A percentile compares a stretch with the other conserved stretches of the same genome.
Evolutionary conservation across 2,888 invertebrate genomes (phyloP).

Genomic region (Plebejus melissa): DNA sequence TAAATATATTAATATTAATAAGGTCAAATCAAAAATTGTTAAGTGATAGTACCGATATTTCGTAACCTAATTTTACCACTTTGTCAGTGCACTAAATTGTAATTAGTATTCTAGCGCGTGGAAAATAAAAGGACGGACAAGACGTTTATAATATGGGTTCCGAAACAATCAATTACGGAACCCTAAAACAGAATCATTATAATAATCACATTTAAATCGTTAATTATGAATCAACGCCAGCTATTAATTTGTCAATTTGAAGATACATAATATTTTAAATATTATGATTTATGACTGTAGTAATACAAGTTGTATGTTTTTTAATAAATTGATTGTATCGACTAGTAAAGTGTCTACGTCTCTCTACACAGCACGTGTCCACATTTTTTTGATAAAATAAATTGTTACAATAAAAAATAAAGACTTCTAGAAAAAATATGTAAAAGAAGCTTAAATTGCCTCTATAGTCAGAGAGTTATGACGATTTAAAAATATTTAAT

Average conservation of each 20-base stretch:
- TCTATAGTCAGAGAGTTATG: too few relatives aligned
- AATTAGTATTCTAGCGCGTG: too few relatives aligned
- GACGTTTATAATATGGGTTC: not conserved
- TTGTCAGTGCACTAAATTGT: too few relatives aligned
- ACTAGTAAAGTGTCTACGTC: not conserved
- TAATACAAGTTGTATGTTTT: not conserved
- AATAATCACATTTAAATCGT: not conserved
- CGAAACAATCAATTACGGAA: not conserved
- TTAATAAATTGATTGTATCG: not conserved
- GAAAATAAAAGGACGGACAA: not conserved
- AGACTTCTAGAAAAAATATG: not conserved
- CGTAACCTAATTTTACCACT: too few relatives aligned
- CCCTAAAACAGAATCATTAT: not conserved
- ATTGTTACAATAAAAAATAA: not conserved
- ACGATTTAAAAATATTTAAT: not conserved
- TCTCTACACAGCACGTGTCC: not conserved
- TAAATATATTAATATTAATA: too few relatives aligned
- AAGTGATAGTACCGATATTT: too few relatives aligned
- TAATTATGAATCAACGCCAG: not conserved
- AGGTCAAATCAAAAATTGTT: too few relatives aligned
- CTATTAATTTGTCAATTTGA: not conserved
- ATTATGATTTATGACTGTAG: not conserved
- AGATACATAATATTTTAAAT: not conserved
- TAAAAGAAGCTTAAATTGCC: too few relatives aligned
- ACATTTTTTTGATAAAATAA: not conserved